Conservation (phyloP, 2,797 vertebrate genomes). For the Galago senegalensis region DNA sequence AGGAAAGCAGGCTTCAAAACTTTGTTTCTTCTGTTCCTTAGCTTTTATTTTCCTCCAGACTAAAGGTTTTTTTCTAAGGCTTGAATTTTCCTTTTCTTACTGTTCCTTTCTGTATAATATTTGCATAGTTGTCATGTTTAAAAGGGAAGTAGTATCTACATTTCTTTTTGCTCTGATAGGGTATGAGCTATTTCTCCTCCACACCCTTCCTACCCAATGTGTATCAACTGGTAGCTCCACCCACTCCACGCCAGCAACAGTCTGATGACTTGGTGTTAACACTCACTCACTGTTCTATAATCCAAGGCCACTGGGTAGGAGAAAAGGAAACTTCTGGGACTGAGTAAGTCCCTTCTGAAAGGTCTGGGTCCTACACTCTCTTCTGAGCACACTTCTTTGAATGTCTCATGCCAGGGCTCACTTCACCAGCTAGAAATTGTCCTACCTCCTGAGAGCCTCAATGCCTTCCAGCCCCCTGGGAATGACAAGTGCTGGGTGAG, state of each 20-base stretch:
- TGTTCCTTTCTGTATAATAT: background rate
- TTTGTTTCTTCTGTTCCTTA: background rate
- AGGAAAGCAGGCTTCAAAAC: background rate
- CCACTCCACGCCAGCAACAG: background rate
- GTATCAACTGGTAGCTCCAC: background rate
- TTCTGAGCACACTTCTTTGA: background rate
- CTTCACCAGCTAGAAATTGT: background rate
- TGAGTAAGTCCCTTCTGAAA: background rate
- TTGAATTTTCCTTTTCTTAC: background rate
- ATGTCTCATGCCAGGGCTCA: background rate
- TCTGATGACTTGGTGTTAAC: background rate
- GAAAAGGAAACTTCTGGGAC: background rate
- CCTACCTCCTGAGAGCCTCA: background rate
- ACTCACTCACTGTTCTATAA: background rate
- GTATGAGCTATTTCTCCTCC: background rate
- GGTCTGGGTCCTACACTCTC: background rate
- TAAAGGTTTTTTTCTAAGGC: background rate
- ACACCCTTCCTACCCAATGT: background rate
- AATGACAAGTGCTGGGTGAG: background rate
- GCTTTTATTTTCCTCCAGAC: background rate
- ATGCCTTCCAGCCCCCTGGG: background rate
- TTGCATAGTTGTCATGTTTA: background rate
- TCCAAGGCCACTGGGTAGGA: background rate
- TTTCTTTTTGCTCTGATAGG: background rate
- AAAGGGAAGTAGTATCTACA: background rate